Percentiles rank a stretch among this genome's conserved stretches.
Evolutionary conservation across 2,113 vertebrate genomes (phyloP).

Genomic region (Stercorarius parasiticus): DNA sequence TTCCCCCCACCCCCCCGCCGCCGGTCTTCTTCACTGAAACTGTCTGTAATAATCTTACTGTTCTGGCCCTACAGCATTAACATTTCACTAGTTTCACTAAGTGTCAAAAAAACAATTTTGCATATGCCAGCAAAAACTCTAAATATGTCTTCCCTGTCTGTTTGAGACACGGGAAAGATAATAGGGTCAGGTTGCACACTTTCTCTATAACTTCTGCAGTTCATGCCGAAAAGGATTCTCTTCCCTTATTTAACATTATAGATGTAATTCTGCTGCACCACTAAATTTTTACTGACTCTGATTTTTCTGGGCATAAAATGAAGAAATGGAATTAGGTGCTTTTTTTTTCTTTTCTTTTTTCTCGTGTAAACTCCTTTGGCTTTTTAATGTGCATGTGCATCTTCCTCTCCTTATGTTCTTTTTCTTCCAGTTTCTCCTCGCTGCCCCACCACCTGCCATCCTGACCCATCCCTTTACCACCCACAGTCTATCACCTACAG

Average conservation of each 20-base stretch:
- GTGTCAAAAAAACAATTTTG: background rate
- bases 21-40: background rate
- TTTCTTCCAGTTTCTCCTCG: background rate
- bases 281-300: background rate
- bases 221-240: background rate
- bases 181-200: background rate
- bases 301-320: background rate
- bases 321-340: background rate
- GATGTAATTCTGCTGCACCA: background rate
- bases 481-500: background rate
- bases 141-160: background rate
- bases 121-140: background rate
- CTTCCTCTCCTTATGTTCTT: slow-evolving; percentile 1
- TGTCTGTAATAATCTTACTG: background rate
- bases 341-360: background rate
- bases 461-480: background rate
- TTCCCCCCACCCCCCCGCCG: too few relatives aligned
- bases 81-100: background rate
- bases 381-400: background rate
- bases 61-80: background rate
- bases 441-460: background rate
- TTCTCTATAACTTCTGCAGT: background rate
- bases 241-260: background rate
- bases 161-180: background rate
- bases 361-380: background rate